Conservation (phyloP, 1,140 invertebrate genomes). For the Ooceraea biroi region DNA sequence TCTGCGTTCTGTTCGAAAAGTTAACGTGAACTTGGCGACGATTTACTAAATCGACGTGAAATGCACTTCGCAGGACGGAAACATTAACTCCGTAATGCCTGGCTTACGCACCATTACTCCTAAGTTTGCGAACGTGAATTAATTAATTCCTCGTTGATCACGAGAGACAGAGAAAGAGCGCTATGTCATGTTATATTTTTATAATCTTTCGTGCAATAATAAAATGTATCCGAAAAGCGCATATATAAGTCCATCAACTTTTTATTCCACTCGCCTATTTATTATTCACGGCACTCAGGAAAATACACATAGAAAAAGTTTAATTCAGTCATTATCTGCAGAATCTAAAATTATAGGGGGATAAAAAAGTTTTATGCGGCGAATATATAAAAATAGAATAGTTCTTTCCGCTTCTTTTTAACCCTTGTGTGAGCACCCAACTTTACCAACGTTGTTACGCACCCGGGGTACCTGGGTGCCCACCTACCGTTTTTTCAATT, state of each 20-base stretch:
- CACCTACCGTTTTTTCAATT: neutral
- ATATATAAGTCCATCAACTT: no score
- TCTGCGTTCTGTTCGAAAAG: conserved; percentile 50
- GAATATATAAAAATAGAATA: no score
- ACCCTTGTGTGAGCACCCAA: conserved; percentile 6
- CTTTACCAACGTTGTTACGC: neutral
- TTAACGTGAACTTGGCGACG: conserved; percentile 39
- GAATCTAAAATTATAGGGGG: no score
- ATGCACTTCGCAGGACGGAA: neutral
- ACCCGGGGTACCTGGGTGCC: conserved; percentile 2
- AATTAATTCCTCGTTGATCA: conserved; percentile 4
- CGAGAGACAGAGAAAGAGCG: no score
- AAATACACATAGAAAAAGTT: no score
- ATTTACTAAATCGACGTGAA: conserved; percentile 45
- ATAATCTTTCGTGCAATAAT: no score
- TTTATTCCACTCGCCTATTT: no score
- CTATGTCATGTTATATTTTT: no score
- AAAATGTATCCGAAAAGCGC: no score
- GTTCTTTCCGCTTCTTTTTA: neutral
- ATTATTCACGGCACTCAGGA: no score
- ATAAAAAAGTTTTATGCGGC: no score
- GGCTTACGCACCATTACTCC: neutral
- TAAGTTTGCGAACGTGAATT: conserved; percentile 9
- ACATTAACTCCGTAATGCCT: conserved; percentile 26
- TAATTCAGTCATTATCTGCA: no score